These are phyloP conservation scores for Euproctis similis DNA, from an alignment of 2,888 invertebrate species.

Conservation along the genomic window DNA sequence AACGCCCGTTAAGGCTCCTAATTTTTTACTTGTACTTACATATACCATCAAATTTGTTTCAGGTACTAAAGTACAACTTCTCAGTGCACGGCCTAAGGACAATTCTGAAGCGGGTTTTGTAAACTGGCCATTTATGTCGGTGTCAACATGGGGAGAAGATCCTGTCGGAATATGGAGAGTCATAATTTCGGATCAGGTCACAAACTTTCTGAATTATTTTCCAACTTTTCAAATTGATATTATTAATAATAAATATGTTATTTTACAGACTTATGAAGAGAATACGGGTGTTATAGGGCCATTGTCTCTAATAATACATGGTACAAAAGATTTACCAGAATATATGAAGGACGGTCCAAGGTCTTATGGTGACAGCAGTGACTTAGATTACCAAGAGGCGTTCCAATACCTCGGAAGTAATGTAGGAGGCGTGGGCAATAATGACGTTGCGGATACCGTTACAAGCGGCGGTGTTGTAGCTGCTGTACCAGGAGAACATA, in stretches of 20 bases:
- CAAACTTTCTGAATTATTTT: too few relatives aligned
- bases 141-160: slow-evolving; percentile 93
- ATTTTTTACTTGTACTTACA: too few relatives aligned
- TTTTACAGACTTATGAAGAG: slow-evolving; percentile 43
- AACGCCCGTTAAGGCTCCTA: too few relatives aligned
- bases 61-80: slow-evolving; percentile 82
- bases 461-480: slow-evolving; percentile 27
- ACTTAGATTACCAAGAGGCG: slow-evolving; percentile 42
- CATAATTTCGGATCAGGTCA: slow-evolving; percentile 64
- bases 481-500: slow-evolving; percentile 33
- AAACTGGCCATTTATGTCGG: slow-evolving; percentile 91
- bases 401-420: slow-evolving; percentile 30
- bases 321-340: slow-evolving; percentile 78
- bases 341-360: slow-evolving; percentile 77
- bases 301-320: slow-evolving; percentile 80
- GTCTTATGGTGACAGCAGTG: slow-evolving; percentile 62
- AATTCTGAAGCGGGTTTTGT: slow-evolving; percentile 81
- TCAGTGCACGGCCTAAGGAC: slow-evolving; percentile 83
- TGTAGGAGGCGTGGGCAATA: slow-evolving; percentile 5
- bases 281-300: slow-evolving; percentile 78
- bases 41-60: too few relatives aligned
- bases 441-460: slow-evolving; percentile 25
- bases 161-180: slow-evolving; percentile 82
- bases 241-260: slow-evolving; percentile 1
- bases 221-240: background rate